Evolutionary conservation across 1,140 invertebrate species (phyloP).

Genomic region (Vollenhovia emeryi): DNA sequence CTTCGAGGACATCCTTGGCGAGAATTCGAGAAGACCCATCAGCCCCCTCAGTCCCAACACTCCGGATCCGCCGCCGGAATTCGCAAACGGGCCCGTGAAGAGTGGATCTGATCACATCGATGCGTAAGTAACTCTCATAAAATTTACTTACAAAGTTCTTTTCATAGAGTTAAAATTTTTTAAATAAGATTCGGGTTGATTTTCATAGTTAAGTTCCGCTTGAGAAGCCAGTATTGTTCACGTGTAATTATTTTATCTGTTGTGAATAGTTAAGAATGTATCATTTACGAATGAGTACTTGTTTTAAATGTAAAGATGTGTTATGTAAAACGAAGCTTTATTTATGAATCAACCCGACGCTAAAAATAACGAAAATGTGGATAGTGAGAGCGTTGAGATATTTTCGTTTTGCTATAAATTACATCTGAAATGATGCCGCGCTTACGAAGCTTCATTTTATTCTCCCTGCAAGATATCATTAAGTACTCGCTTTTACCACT

Average conservation of each 20-base stretch:
- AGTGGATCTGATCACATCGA: slow-evolving; percentile 75
- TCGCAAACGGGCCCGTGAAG: slow-evolving; percentile 76
- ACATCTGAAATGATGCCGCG: neutral
- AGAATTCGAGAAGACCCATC: slow-evolving; percentile 74
- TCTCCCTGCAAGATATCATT: neutral
- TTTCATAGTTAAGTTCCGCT: too few species aligned
- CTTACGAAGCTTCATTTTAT: neutral
- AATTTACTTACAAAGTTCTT: neutral
- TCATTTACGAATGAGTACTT: neutral
- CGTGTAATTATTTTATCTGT: neutral
- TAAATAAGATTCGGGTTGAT: neutral
- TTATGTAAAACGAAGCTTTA: neutral
- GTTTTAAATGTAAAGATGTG: neutral
- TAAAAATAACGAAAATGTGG: neutral
- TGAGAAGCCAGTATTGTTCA: neutral
- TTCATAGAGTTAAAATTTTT: neutral
- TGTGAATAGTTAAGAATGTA: neutral
- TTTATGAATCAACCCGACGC: neutral
- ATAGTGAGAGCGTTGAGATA: neutral
- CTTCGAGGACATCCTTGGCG: slow-evolving; percentile 84
- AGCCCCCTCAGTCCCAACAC: slow-evolving; percentile 75
- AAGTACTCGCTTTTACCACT: neutral
- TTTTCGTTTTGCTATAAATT: neutral
- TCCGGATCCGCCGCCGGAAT: slow-evolving; percentile 80
- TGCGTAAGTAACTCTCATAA: slow-evolving; percentile 74